These are phyloP conservation scores for Fistularia tabacaria DNA, from an alignment of 2,797 vertebrate genomes.

Conservation along the genomic window DNA sequence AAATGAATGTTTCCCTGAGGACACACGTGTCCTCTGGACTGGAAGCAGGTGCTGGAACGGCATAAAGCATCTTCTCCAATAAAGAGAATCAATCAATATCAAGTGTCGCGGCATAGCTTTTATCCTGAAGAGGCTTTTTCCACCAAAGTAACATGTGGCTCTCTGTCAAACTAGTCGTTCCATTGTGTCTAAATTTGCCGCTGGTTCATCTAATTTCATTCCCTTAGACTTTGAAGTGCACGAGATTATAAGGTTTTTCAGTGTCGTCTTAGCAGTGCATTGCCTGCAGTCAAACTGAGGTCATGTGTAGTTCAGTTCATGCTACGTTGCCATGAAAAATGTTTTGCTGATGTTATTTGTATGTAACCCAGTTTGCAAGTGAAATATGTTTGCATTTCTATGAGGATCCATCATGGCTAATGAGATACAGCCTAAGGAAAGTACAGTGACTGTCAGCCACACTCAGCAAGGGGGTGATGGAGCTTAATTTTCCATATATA, in stretches of 20 bases:
- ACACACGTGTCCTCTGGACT: constrained; percentile 30
- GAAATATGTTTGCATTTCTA: constrained; percentile 43
- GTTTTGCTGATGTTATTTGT: constrained; percentile 30
- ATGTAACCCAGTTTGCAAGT: constrained; percentile 44
- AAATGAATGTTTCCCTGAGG: constrained; percentile 47
- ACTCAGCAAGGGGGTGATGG: constrained; percentile 36
- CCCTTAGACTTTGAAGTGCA: constrained; percentile 49
- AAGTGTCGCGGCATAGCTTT: constrained; percentile 26
- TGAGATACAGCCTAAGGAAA: constrained; percentile 47
- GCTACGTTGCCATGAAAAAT: constrained; percentile 22
- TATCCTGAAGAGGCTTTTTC: constrained; percentile 14
- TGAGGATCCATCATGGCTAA: constrained; percentile 50
- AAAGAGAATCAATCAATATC: constrained; percentile 60
- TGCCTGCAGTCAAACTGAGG: constrained; percentile 28
- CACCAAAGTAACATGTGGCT: constrained; percentile 48
- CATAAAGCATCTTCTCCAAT: constrained; percentile 30
- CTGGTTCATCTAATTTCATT: constrained; percentile 24
- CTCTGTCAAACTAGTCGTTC: constrained; percentile 27
- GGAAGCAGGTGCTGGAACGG: constrained; percentile 7
- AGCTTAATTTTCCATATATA: constrained; percentile 52
- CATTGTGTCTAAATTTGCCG: constrained; percentile 21
- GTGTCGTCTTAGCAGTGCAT: constrained; percentile 4
- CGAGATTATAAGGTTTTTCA: constrained; percentile 10
- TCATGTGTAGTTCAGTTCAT: constrained; percentile 47
- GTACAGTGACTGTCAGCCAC: constrained; percentile 32